Percentiles rank a stretch among this genome's conserved stretches.
Evolutionary conservation across 2,888 invertebrate genomes (phyloP).

Genomic region (Yponomeuta sedellus): DNA sequence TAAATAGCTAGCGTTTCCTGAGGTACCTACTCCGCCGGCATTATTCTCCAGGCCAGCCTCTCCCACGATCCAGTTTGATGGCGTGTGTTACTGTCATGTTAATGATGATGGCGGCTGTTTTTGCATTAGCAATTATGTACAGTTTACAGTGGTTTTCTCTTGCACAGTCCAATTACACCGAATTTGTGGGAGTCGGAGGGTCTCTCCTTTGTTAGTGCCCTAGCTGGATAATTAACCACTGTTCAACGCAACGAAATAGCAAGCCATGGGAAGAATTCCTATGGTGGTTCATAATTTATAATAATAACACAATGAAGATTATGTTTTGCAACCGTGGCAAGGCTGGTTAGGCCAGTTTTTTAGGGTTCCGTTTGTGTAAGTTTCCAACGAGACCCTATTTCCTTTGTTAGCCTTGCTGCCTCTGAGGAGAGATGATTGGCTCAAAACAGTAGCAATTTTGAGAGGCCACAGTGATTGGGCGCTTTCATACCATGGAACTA

Average conservation of each 20-base stretch:
- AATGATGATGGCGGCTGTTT: slow-evolving; percentile 60
- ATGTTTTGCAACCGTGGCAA: slow-evolving; percentile 13
- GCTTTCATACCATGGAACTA: too few species aligned
- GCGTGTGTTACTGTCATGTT: slow-evolving; percentile 63
- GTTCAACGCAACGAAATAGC: slow-evolving; percentile 10
- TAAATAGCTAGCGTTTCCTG: slow-evolving; percentile 54
- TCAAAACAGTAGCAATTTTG: too few species aligned
- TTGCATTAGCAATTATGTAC: slow-evolving; percentile 72
- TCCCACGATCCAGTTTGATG: slow-evolving; percentile 70
- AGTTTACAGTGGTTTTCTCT: slow-evolving; percentile 66
- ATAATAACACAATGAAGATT: slow-evolving; percentile 9
- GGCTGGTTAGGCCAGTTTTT: background rate
- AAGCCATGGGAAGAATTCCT: slow-evolving; percentile 13
- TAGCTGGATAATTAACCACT: slow-evolving; percentile 32
- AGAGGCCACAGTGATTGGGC: too few species aligned
- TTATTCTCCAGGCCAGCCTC: slow-evolving; percentile 64
- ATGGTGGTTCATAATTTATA: background rate
- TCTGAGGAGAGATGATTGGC: too few species aligned
- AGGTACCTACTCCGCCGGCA: slow-evolving; percentile 27
- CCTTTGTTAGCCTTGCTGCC: too few species aligned
- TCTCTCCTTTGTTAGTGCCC: slow-evolving; percentile 57
- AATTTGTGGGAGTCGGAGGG: slow-evolving; percentile 63
- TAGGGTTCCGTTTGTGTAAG: background rate
- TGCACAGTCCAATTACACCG: slow-evolving; percentile 56
- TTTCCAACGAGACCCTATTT: too few species aligned